These are phyloP conservation scores for Sylvia atricapilla DNA, from an alignment of 2,113 vertebrate genomes.

Conservation along the genomic window DNA sequence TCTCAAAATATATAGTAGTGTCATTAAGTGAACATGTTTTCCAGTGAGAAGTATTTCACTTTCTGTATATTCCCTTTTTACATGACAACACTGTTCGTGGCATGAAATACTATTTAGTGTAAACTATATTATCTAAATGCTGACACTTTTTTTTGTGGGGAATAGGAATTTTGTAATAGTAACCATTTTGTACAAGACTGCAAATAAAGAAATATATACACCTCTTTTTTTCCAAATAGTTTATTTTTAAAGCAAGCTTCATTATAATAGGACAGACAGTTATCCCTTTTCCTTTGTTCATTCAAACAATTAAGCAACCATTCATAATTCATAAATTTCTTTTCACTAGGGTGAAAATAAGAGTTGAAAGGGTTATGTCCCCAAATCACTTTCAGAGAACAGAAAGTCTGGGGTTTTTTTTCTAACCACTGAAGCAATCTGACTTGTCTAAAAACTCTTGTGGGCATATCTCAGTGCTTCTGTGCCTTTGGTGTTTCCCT, in stretches of 20 bases:
- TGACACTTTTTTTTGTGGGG: not conserved
- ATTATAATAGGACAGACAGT: not conserved
- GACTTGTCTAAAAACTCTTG: not conserved
- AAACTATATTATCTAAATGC: not conserved
- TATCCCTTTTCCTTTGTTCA: not conserved
- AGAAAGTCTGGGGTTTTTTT: not conserved
- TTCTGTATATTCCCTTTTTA: not conserved
- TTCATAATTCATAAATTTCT: not conserved
- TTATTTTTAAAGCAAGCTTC: not conserved
- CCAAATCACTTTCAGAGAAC: not conserved
- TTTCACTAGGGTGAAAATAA: not conserved
- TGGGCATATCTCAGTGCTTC: not conserved
- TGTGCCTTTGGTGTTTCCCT: not conserved
- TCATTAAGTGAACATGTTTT: not conserved
- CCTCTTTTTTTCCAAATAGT: not conserved
- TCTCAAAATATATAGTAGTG: not conserved
- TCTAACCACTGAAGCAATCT: not conserved
- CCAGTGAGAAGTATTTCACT: not conserved
- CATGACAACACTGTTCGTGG: not conserved
- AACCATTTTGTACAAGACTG: not conserved
- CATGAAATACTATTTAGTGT: not conserved
- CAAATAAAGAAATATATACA: not conserved
- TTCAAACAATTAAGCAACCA: not conserved
- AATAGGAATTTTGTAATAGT: not conserved
- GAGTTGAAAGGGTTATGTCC: not conserved